Evolutionary conservation across 2,113 vertebrate species (phyloP).

Genomic region (Elephas maximus): DNA sequence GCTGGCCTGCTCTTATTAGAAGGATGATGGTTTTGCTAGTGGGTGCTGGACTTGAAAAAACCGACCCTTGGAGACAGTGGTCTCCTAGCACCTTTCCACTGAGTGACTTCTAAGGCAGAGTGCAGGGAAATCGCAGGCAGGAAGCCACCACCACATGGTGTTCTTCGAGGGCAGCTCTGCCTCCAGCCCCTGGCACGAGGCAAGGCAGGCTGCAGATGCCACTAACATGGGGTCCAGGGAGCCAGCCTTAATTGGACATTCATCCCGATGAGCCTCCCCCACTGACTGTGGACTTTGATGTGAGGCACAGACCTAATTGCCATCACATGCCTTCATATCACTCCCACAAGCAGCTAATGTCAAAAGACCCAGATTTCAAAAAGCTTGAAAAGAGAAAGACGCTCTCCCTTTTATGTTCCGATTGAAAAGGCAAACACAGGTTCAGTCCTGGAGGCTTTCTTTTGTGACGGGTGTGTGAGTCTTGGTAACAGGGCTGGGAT

Average conservation of each 20-base stretch:
- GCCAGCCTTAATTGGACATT: background rate
- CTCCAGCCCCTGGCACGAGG: background rate
- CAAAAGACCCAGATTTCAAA: background rate
- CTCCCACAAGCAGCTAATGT: background rate
- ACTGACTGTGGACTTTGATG: background rate
- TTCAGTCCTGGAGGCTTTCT: background rate
- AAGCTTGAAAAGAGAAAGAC: background rate
- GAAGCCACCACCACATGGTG: fast-evolving
- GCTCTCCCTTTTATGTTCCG: background rate
- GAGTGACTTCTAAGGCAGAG: background rate
- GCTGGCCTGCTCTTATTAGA: background rate
- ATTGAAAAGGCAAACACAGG: background rate
- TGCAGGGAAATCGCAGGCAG: background rate
- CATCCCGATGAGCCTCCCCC: background rate
- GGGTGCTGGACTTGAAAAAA: background rate
- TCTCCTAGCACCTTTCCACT: background rate
- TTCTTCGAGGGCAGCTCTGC: background rate
- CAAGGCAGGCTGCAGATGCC: background rate
- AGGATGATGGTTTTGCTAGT: background rate
- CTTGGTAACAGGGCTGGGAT: background rate
- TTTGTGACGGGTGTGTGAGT: background rate
- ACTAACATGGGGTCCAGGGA: background rate
- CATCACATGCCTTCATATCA: background rate
- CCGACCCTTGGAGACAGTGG: background rate
- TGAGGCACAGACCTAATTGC: background rate